Evolutionary conservation across 1,140 invertebrate species (phyloP).

Genomic region (Teleogryllus occipitalis): DNA sequence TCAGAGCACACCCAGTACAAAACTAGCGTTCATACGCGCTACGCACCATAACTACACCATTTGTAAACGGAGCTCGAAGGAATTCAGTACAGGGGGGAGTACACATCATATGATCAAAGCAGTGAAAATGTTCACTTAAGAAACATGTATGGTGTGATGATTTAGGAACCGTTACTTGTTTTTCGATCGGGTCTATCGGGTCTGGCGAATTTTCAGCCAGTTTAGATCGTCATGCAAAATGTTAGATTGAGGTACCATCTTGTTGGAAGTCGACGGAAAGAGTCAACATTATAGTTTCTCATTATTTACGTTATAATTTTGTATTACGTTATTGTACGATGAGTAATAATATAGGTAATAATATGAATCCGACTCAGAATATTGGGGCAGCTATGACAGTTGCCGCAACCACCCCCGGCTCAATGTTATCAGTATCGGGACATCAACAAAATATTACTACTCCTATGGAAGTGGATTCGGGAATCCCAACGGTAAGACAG

Average conservation of each 20-base stretch:
- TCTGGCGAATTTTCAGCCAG: neutral
- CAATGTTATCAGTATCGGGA: neutral
- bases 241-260: neutral
- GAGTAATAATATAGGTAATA: neutral
- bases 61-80: neutral
- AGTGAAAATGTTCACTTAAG: neutral
- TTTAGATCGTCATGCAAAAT: neutral
- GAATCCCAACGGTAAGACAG: neutral
- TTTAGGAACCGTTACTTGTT: neutral
- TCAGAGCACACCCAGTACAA: neutral
- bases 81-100: neutral
- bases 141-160: neutral
- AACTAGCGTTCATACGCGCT: constrained; percentile 3
- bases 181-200: neutral
- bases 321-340: neutral
- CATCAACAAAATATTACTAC: neutral
- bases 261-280: neutral
- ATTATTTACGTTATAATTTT: too few species aligned
- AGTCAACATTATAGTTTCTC: too few species aligned
- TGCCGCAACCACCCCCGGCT: neutral
- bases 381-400: neutral
- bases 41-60: neutral
- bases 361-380: neutral
- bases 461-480: neutral
- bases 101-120: neutral